Evolutionary conservation across 2,797 vertebrate species (phyloP), one percentile per base, ranked within the genome.

Genomic region (Pelodytes ibericus): DNA sequence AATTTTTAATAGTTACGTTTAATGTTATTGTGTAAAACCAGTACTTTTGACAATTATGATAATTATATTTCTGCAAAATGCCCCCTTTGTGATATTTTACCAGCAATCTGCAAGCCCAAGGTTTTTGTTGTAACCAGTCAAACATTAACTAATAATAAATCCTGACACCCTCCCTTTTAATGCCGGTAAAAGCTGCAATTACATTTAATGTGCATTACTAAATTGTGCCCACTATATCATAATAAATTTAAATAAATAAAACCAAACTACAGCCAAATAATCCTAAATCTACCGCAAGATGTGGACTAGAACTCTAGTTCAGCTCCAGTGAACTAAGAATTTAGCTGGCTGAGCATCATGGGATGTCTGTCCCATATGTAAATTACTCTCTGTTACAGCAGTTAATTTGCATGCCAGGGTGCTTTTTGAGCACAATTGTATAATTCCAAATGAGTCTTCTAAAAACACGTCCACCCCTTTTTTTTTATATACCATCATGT

Each of bases 11-110:
- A 30, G 4, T 36, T 10, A 6, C 25, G 20, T 20, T 31, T 61
- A 51, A 72, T 72, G 61, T 49, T 22, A 61, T 15, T 24, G 30
- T 18, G 53, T 51, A 33, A 72, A 72, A 61, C 22, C 20, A 24
- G 26, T 72, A 31, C 36, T 31, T 60, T 22, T 26, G 33, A 58
- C 51, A 47, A 24, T 66, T 30, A 60, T 26, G 9, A 51, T 67
- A 68, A 61, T 51, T 8, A 63, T 22, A 62, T 62, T 29, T 58
- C 25, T 2, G 2, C 9, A 20, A 51, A 51, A 53, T 56, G 41
- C 39, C 25, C 26, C 53, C 20, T 44, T 56, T 22, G 29, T 70
- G 67, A 58, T 31, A 36, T 70, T 72, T 62, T 60, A 16, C 24
- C 20, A 27, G 4, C 39, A 71, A 47, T 71, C 60, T 60, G 13